These are phyloP conservation scores for Callyntrura sp. DNA, from an alignment of 2,888 invertebrate species.

Conservation along the genomic window DNA sequence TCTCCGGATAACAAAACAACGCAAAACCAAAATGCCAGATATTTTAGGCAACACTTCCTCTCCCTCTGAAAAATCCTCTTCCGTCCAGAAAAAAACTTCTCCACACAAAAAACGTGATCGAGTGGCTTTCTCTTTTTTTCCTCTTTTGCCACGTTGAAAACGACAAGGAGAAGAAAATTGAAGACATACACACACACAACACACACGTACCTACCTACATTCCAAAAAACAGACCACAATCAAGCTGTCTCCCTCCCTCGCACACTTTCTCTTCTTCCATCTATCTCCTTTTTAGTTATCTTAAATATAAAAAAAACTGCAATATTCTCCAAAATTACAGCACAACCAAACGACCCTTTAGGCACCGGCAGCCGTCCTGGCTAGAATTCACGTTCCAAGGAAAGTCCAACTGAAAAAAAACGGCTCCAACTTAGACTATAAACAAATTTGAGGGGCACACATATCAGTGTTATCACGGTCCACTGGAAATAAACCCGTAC, in stretches of 20 bases:
- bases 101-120: conserved; percentile 42
- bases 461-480: neutral
- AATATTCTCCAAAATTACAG: neutral
- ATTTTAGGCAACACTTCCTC: neutral
- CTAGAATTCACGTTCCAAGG: neutral
- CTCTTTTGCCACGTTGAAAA: neutral
- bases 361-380: neutral
- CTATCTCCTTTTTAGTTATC: neutral
- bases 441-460: neutral
- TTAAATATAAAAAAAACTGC: neutral
- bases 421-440: neutral
- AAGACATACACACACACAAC: neutral
- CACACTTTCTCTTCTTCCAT: neutral
- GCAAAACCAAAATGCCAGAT: neutral
- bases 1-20: conserved; percentile 7
- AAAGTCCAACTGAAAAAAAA: conserved; percentile 4
- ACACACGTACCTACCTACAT: neutral
- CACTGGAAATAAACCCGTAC: neutral
- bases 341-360: conserved; percentile 37
- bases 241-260: neutral
- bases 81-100: neutral
- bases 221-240: neutral
- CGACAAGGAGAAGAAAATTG: conserved; percentile 23
- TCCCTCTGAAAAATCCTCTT: neutral
- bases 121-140: conserved; percentile 10